Evolutionary conservation across 2,888 invertebrate genomes (phyloP).

Genomic region (Ditylenchus weischeri): DNA sequence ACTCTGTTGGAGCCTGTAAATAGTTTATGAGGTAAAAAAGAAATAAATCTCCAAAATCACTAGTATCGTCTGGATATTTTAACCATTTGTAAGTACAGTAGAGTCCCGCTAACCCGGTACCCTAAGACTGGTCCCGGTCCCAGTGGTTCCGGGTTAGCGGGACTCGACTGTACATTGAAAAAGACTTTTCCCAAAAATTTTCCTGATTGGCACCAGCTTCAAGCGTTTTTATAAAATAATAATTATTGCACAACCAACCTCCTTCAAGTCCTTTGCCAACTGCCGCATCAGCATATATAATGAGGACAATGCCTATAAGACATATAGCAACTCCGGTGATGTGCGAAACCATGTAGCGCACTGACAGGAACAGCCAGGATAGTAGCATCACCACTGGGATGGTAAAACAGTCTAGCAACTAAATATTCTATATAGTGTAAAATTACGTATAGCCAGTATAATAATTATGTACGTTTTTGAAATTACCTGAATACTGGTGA

Average conservation of each 20-base stretch:
- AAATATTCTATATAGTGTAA: constrained; percentile 60
- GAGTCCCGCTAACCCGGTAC: too few species aligned
- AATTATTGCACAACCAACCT: constrained; percentile 23
- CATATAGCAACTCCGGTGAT: constrained; percentile 74
- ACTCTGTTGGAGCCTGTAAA: constrained; percentile 72
- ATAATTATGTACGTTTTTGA: neutral
- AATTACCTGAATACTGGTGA: constrained; percentile 71
- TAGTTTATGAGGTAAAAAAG: neutral
- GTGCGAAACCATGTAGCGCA: constrained; percentile 69
- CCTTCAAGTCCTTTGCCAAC: constrained; percentile 53
- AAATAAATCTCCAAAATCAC: too few species aligned
- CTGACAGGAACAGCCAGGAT: constrained; percentile 75
- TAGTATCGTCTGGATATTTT: too few species aligned
- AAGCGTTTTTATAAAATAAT: too few species aligned
- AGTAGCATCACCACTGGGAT: constrained; percentile 76
- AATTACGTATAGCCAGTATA: neutral
- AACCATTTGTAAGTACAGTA: too few species aligned
- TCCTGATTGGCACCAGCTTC: too few species aligned
- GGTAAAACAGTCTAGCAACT: constrained; percentile 80
- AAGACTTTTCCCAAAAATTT: too few species aligned
- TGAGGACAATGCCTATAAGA: constrained; percentile 76
- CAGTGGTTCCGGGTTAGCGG: too few species aligned
- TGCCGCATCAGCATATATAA: constrained; percentile 79
- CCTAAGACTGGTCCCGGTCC: too few species aligned
- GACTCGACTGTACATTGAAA: too few species aligned